Conservation (phyloP, 2,888 invertebrate species). For the Mongoloraphidia duomilia region DNA sequence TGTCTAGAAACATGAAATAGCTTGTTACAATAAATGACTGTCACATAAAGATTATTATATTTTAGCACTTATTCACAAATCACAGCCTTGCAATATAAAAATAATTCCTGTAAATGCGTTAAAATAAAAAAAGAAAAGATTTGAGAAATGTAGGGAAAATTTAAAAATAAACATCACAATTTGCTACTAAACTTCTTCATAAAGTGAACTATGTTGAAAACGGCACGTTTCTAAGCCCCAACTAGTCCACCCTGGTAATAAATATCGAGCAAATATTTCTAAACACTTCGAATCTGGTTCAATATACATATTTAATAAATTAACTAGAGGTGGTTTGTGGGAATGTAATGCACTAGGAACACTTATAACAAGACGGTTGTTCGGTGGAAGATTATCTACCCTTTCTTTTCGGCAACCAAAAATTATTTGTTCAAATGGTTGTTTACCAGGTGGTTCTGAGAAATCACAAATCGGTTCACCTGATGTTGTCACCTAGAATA, state of each 20-base stretch:
- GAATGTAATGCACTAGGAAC: constrained; percentile 88
- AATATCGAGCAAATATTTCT: constrained; percentile 85
- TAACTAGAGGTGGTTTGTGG: constrained; percentile 80
- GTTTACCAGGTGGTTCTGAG: constrained; percentile 52
- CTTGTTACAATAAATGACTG: too few species aligned
- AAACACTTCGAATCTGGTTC: constrained; percentile 46
- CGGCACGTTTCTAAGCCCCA: constrained; percentile 77
- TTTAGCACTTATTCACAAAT: too few species aligned
- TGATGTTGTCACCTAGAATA: constrained; percentile 44
- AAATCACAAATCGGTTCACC: constrained; percentile 57
- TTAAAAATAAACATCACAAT: too few species aligned
- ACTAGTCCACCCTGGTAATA: constrained; percentile 72
- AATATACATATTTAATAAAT: constrained; percentile 45
- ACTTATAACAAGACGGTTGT: constrained; percentile 54
- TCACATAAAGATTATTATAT: too few species aligned
- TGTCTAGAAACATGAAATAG: too few species aligned
- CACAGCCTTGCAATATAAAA: too few species aligned
- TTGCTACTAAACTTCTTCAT: not conserved
- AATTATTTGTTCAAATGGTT: constrained; percentile 75
- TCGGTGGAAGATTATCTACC: constrained; percentile 21
- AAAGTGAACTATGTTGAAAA: constrained; percentile 46
- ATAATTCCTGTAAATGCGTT: too few species aligned
- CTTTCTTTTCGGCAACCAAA: constrained; percentile 34
- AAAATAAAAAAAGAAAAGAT: too few species aligned
- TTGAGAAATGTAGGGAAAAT: too few species aligned